Evolutionary conservation across 1,140 invertebrate species (phyloP), one percentile per base, ranked within the genome.

Genomic region (Calliopsis andreniformis): DNA sequence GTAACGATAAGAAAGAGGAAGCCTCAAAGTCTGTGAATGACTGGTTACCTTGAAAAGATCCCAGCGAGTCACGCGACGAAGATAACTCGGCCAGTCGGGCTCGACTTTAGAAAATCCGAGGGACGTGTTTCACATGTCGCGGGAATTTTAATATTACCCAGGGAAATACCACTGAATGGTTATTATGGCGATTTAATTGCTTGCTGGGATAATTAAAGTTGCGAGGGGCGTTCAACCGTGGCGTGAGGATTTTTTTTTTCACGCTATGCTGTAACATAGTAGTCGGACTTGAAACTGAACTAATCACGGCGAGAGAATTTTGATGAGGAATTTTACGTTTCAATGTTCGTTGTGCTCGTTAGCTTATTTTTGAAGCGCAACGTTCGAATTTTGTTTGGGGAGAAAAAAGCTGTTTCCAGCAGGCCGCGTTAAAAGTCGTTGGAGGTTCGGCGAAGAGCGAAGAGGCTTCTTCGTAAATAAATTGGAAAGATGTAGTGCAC

Each of bases 191-290:
- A 16, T 16, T 28, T 62, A 62, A 62, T 62, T 62, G 23, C 28
- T 45, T 28, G 59, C 23, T 23, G 39, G 16, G 42, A 39, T 45
- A 62, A 62, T 62, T 43, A 62, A 62, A 62, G 42, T 7, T n/a
- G n/a, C 59, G 6, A 30, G 42, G 59, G 42, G 45, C n/a, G 56
- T 58, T 39, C n/a, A 39, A 12, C n/a, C 56, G 1, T 6, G 8
- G 32, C 7, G 56, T 32, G 32, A n/a, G 42, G 16, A 28, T 30
- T 45, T 62, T 18, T 62, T 39, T n/a, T n/a, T 61, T 14, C 14
- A 18, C 3, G 35, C 1, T 6, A n/a, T n/a, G n/a, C n/a, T n/a
- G n/a, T n/a, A n/a, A n/a, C n/a, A n/a, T n/a, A n/a, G n/a, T n/a
- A n/a, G n/a, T n/a, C n/a, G n/a, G n/a, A n/a, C n/a, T n/a, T n/a